Conservation (phyloP, 2,113 vertebrate species). For the Ifrita kowaldi region DNA sequence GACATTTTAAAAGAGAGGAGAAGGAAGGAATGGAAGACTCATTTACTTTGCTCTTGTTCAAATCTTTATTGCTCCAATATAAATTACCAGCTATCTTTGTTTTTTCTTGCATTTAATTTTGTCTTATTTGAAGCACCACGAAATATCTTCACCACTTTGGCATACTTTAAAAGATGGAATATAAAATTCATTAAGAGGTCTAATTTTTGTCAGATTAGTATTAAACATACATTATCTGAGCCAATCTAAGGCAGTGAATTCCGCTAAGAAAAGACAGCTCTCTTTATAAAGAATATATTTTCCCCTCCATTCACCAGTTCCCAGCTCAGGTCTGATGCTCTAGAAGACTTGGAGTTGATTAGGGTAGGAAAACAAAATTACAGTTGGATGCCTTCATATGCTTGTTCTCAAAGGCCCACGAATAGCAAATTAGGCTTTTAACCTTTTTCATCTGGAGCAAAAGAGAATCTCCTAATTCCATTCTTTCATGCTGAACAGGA, state of each 20-base stretch:
- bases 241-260: background rate
- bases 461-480: background rate
- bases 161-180: background rate
- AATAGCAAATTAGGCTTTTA: background rate
- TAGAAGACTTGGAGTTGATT: background rate
- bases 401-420: conserved; percentile 44
- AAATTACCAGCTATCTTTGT: background rate
- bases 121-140: background rate
- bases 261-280: background rate
- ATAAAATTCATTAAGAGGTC: background rate
- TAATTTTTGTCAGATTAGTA: background rate
- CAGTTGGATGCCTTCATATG: background rate
- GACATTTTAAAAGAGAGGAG: background rate
- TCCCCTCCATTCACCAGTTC: background rate
- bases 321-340: background rate
- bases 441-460: conserved; percentile 1
- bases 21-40: background rate
- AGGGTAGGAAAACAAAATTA: background rate
- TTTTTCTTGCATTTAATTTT: background rate
- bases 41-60: background rate
- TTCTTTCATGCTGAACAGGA: background rate
- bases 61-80: background rate
- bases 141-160: background rate
- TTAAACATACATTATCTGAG: background rate
- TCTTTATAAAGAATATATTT: background rate